A percentile compares a stretch with the other conserved stretches of the same genome.
These are phyloP conservation scores for Drosophila triauraria DNA, from an alignment of 1,140 invertebrate genomes.

Conservation along the genomic window DNA sequence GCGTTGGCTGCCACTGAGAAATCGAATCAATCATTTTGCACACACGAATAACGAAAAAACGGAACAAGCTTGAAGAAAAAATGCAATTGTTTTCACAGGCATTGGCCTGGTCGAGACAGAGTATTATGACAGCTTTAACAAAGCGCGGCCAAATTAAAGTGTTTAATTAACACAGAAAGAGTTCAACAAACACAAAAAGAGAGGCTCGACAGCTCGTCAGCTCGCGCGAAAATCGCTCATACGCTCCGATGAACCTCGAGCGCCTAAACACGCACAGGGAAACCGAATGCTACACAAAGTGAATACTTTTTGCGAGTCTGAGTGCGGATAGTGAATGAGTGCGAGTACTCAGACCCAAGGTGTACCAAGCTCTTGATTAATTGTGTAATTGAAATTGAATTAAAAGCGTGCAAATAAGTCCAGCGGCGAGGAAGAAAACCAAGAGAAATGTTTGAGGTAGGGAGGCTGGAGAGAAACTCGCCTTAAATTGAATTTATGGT, in stretches of 20 bases:
- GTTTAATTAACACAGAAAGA: conserved; percentile 82
- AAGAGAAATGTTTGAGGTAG: conserved; percentile 39
- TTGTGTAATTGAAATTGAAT: conserved; percentile 80
- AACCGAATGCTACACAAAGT: conserved; percentile 30
- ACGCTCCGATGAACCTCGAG: conserved; percentile 74
- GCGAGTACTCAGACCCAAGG: conserved; percentile 43
- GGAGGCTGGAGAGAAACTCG: conserved; percentile 10
- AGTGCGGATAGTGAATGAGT: conserved; percentile 25
- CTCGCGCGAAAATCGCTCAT: conserved; percentile 70
- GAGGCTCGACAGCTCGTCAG: conserved; percentile 40
- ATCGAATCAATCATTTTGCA: conserved; percentile 80
- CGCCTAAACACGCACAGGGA: conserved; percentile 62
- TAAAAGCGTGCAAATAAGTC: conserved; percentile 72
- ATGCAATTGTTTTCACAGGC: conserved; percentile 68
- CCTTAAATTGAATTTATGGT: conserved; percentile 79
- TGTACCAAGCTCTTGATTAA: conserved; percentile 80
- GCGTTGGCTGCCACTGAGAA: conserved; percentile 75
- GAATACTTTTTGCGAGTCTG: conserved; percentile 10
- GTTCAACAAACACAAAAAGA: conserved; percentile 70
- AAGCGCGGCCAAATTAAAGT: conserved; percentile 75
- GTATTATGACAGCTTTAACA: conserved; percentile 77
- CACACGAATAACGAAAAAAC: conserved; percentile 48
- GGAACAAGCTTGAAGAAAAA: conserved; percentile 65
- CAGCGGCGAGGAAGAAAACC: conserved; percentile 39
- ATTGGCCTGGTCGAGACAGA: conserved; percentile 11